Conservation (phyloP, 2,113 vertebrate genomes). For the Dicaeum eximium region DNA sequence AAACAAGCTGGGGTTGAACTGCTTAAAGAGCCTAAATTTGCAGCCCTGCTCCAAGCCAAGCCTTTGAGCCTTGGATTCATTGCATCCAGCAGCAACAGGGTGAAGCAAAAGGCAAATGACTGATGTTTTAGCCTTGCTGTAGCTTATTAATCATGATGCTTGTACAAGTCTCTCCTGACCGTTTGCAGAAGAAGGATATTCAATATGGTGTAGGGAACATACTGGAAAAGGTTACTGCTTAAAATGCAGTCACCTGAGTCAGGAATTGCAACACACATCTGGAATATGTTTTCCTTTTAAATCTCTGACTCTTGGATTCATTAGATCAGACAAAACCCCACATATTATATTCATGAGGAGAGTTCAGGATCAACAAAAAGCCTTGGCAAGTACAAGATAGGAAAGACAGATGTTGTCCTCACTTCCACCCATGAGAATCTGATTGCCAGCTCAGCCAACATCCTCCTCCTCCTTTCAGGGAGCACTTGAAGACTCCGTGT, state of each 20-base stretch:
- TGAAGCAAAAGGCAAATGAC: background rate
- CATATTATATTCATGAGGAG: constrained; percentile 74
- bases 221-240: constrained; percentile 20
- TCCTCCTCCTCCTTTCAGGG: constrained; percentile 3
- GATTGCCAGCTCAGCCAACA: constrained; percentile 21
- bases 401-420: constrained; percentile 66
- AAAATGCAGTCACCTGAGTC: constrained; percentile 35
- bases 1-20: background rate
- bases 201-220: background rate
- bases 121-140: background rate
- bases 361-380: constrained; percentile 59
- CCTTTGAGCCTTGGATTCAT: background rate
- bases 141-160: constrained; percentile 1
- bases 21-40: background rate
- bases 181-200: background rate
- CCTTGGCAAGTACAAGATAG: constrained; percentile 43
- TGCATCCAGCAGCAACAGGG: background rate
- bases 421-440: constrained; percentile 34
- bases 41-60: constrained; percentile 1
- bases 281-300: constrained; percentile 56
- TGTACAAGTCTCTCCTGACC: background rate
- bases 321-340: constrained; percentile 64
- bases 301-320: constrained; percentile 63
- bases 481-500: background rate
- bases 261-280: constrained; percentile 59